Base-by-base conservation (phyloP, 2,797 vertebrate genomes). In the Balearica regulorum region DNA sequence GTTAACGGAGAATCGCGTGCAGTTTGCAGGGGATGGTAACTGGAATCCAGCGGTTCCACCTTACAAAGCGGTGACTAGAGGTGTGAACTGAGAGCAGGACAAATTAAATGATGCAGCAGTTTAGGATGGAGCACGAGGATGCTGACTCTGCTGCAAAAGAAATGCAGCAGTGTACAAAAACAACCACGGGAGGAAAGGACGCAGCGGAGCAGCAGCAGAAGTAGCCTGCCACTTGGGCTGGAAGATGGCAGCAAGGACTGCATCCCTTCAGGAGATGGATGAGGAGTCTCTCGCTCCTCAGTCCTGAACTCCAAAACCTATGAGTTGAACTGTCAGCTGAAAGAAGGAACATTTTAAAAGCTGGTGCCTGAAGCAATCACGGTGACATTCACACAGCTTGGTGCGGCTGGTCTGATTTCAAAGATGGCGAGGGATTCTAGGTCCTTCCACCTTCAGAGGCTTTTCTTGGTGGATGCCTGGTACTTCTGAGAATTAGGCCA, bases 371-470 rank as follows among this genome's bases (percentile, higher is more conserved):
- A 69, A 80, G 51, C 37, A 35, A 24, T 16, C 22, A 19, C 0
- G 0, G n/a, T 53, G 46, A 61, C 21, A 20, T 31, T 62, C 31
- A 54, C 65, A 43, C 35, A 58, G n/a, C 48, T 54, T 0, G 0
- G 60, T n/a, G 49, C 24, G 21, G 24, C 41, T 43, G 17, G 57
- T 64, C 41, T 41, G 22, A 20, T 60, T 44, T 79, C 54, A 65
- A 65, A 61, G 66, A 39, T 0, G 9, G n/a, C 54, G 55, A 54
- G 11, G 9, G n/a, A 66, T 31, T 57, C n/a, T 5, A 81, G 73
- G 43, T 71, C 58, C 26, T 37, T 8, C 10, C 37, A 31, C 25
- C 48, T 54, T 71, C 48, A 20, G 25, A 71, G 25, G 41, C 35
- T 25, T 55, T 70, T 89, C 73, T 31, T 13, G 39, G 58, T 49